Evolutionary conservation across 2,113 vertebrate species (phyloP).

Genomic region (Dinomys branickii): DNA sequence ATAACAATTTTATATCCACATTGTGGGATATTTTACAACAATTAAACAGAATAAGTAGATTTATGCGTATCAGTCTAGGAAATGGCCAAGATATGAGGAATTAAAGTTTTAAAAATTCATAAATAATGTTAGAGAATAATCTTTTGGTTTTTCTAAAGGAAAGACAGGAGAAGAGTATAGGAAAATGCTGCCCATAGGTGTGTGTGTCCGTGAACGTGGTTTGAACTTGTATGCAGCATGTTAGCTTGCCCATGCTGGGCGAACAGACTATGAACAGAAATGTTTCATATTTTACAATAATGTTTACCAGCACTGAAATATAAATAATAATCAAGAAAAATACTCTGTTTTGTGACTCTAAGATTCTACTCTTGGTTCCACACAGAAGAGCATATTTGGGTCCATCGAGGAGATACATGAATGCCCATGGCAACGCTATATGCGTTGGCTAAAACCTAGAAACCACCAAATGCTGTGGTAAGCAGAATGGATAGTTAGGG

Average conservation of each 20-base stretch:
- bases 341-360: not conserved
- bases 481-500: not conserved
- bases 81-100: not conserved
- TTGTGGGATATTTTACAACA: not conserved
- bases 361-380: not conserved
- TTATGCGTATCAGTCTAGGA: not conserved
- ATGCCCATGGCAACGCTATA: not conserved
- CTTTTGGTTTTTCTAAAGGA: not conserved
- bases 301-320: not conserved
- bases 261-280: not conserved
- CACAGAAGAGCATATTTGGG: not conserved
- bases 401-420: not conserved
- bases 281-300: not conserved
- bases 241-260: too few relatives aligned
- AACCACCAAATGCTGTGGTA: not conserved
- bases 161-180: not conserved
- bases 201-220: fast-evolving
- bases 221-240: not conserved
- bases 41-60: not conserved
- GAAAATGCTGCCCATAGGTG: not conserved
- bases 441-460: not conserved
- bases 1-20: not conserved
- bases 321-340: not conserved
- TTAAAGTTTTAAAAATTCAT: not conserved
- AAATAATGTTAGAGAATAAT: not conserved